These are phyloP conservation scores for Sclerodermus sp. DNA, from an alignment of 2,888 invertebrate species.

Conservation along the genomic window DNA sequence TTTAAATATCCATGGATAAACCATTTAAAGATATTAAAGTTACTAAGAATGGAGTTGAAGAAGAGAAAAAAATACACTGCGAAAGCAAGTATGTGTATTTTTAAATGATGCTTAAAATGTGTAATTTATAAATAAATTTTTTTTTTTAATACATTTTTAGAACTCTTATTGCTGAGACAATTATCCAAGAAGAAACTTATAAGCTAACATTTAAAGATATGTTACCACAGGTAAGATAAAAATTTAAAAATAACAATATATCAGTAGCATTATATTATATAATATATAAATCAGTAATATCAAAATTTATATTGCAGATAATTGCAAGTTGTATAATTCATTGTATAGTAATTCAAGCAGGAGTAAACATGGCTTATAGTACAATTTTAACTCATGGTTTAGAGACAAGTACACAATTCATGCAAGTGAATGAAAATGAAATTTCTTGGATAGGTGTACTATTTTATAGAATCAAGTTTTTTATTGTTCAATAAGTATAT, in stretches of 20 bases:
- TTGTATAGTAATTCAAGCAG: constrained; percentile 61
- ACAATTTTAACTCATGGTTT: constrained; percentile 62
- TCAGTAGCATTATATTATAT: constrained; percentile 1
- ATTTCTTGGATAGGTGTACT: constrained; percentile 64
- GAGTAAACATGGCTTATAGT: constrained; percentile 64
- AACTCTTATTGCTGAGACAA: neutral
- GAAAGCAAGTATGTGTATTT: neutral
- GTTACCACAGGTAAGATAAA: neutral
- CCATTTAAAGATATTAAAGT: neutral
- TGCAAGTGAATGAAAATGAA: constrained; percentile 56
- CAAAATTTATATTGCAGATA: constrained; percentile 46
- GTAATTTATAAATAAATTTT: neutral
- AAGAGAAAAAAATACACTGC: neutral
- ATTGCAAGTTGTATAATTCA: constrained; percentile 58
- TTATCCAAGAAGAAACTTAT: neutral
- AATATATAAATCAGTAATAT: neutral
- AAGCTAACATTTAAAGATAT: neutral
- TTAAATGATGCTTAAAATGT: neutral
- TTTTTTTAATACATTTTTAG: neutral
- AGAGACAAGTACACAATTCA: constrained; percentile 47
- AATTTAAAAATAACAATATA: too few relatives aligned
- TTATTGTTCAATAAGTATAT: constrained; percentile 5
- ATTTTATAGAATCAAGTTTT: neutral
- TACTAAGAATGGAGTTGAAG: neutral
- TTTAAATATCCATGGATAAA: neutral